A percentile compares a stretch with the other conserved stretches of the same genome.
phyloP scores from a whole-genome alignment of 2,888 invertebrate genomes.

The Clepsis dumicolana region DNA sequence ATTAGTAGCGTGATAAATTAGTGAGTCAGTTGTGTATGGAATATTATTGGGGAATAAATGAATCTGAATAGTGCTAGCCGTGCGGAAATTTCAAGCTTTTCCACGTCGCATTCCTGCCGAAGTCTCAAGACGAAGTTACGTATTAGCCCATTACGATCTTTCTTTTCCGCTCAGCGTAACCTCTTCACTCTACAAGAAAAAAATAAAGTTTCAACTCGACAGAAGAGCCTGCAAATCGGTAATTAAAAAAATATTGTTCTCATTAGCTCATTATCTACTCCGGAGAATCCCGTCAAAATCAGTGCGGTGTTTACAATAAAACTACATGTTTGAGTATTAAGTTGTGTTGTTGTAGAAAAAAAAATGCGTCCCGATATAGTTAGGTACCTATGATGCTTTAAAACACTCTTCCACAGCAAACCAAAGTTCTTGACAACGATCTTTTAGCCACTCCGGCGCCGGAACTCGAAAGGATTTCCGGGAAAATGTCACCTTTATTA shows the following conservation, averaged over 20 bases:
- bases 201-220: background rate
- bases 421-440: background rate
- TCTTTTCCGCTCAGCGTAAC: background rate
- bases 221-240: too few species aligned
- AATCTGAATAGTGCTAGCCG: background rate
- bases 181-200: background rate
- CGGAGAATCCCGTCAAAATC: too few species aligned
- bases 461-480: slow-evolving; percentile 1
- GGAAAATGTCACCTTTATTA: slow-evolving; percentile 10
- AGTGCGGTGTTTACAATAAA: too few species aligned
- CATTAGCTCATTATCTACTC: too few species aligned
- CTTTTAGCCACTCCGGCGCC: slow-evolving; percentile 1
- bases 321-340: too few species aligned
- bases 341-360: too few species aligned
- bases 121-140: slow-evolving; percentile 2
- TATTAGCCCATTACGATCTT: background rate
- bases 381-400: background rate
- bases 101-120: background rate
- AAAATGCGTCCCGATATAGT: too few species aligned
- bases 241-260: too few species aligned
- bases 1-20: too few species aligned
- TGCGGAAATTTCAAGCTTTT: background rate
- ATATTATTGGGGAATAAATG: too few species aligned
- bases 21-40: too few species aligned
- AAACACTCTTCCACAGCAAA: background rate